Evolutionary conservation across 2,888 invertebrate genomes (phyloP).

Genomic region (Blera fallax): DNA sequence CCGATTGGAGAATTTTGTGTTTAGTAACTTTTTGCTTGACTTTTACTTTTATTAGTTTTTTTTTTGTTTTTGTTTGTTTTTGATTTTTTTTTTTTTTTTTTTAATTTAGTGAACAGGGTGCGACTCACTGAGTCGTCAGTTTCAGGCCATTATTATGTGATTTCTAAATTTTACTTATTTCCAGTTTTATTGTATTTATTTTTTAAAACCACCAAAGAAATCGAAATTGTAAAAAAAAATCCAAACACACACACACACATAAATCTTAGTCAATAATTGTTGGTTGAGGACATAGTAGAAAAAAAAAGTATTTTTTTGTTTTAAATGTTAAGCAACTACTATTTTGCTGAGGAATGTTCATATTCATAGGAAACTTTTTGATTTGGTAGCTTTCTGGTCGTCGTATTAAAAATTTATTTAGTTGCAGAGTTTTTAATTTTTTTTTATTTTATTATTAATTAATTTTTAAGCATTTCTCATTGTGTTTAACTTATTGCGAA

Average conservation of each 20-base stretch:
- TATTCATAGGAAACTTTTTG: background rate
- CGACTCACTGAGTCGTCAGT: background rate
- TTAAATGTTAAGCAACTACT: background rate
- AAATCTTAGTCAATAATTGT: background rate
- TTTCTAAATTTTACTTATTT: background rate
- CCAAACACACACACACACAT: background rate
- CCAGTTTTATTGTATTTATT: background rate
- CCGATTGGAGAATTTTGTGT: slow-evolving; percentile 29
- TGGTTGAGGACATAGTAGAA: background rate
- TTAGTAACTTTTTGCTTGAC: background rate
- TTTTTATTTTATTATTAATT: background rate
- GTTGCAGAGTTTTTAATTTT: background rate
- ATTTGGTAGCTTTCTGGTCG: background rate
- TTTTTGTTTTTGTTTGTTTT: too few relatives aligned
- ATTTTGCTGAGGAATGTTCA: slow-evolving; percentile 7
- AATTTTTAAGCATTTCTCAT: background rate
- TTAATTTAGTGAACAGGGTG: background rate
- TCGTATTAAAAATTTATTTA: background rate
- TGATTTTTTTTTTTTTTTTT: too few relatives aligned
- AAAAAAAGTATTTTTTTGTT: background rate
- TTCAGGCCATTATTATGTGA: background rate
- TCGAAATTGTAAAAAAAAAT: background rate
- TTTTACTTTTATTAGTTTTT: background rate
- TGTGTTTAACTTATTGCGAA: background rate
- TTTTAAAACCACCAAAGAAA: background rate